Evolutionary conservation across 2,113 vertebrate genomes (phyloP).

Genomic region (Charadrius vociferus): DNA sequence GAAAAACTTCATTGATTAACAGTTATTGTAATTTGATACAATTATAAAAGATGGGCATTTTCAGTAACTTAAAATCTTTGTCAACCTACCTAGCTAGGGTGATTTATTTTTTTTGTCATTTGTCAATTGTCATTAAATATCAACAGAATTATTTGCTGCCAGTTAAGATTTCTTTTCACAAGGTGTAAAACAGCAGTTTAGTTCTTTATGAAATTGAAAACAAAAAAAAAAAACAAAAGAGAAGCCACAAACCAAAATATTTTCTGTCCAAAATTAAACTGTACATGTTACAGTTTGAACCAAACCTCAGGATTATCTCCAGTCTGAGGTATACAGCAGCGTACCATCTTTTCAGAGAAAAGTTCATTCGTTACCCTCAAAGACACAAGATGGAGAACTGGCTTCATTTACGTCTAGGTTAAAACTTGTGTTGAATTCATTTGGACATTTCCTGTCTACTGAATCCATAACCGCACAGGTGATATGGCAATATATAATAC

Average conservation of each 20-base stretch:
- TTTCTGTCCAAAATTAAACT: not conserved
- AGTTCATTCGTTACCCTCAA: not conserved
- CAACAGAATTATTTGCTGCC: not conserved
- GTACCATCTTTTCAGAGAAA: not conserved
- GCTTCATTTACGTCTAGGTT: not conserved
- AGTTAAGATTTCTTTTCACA: not conserved
- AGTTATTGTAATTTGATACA: not conserved
- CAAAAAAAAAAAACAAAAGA: not conserved
- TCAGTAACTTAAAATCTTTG: not conserved
- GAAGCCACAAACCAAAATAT: not conserved
- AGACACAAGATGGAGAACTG: not conserved
- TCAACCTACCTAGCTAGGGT: not conserved
- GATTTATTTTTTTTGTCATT: not conserved
- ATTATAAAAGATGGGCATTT: not conserved
- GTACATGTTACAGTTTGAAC: not conserved
- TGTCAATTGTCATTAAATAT: not conserved
- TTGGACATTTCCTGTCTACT: not conserved
- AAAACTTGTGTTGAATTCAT: not conserved
- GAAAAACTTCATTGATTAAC: not conserved
- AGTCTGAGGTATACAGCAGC: not conserved
- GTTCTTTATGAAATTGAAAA: not conserved
- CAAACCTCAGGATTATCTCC: not conserved
- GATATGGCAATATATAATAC: not conserved
- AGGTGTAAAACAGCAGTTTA: not conserved
- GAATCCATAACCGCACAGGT: not conserved